Evolutionary conservation across 2,888 invertebrate genomes (phyloP).

Genomic region (Macrosoma leucophasiata): DNA sequence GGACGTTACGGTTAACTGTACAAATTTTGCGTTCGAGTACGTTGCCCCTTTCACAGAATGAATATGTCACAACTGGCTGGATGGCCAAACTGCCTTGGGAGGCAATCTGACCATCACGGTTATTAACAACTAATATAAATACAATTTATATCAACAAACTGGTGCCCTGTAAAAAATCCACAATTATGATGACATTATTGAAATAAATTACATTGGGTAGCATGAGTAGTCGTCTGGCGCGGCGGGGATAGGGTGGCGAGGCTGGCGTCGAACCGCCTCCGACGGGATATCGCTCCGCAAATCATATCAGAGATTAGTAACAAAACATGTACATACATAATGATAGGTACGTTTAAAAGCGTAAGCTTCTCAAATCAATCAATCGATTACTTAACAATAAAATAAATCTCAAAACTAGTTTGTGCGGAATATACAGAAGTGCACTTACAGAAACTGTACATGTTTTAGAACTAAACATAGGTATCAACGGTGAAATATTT

Average conservation of each 20-base stretch:
- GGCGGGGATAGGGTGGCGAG: constrained; percentile 32
- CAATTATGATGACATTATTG: constrained; percentile 64
- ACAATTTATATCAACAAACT: constrained; percentile 54
- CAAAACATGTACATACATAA: constrained; percentile 74
- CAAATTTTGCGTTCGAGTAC: constrained; percentile 78
- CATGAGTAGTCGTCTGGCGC: constrained; percentile 69
- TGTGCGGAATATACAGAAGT: constrained; percentile 76
- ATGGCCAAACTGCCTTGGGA: constrained; percentile 69
- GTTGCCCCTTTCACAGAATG: constrained; percentile 91
- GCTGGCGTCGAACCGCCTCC: constrained; percentile 56
- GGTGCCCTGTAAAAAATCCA: constrained; percentile 74
- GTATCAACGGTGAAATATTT: constrained; percentile 73
- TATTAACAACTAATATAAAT: constrained; percentile 58
- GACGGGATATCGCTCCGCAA: constrained; percentile 43
- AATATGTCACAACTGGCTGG: constrained; percentile 87
- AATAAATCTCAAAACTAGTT: constrained; percentile 71
- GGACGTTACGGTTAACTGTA: constrained; percentile 72
- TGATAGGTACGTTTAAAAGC: constrained; percentile 71
- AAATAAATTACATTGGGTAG: constrained; percentile 39
- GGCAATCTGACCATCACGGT: constrained; percentile 63
- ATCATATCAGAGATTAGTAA: constrained; percentile 70
- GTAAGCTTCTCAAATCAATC: constrained; percentile 73
- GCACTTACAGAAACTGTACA: constrained; percentile 76
- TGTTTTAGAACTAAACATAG: constrained; percentile 77
- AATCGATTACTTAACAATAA: constrained; percentile 61